Base-by-base conservation (phyloP, 2,888 invertebrate species). In the Drosophila niveifrons region DNA sequence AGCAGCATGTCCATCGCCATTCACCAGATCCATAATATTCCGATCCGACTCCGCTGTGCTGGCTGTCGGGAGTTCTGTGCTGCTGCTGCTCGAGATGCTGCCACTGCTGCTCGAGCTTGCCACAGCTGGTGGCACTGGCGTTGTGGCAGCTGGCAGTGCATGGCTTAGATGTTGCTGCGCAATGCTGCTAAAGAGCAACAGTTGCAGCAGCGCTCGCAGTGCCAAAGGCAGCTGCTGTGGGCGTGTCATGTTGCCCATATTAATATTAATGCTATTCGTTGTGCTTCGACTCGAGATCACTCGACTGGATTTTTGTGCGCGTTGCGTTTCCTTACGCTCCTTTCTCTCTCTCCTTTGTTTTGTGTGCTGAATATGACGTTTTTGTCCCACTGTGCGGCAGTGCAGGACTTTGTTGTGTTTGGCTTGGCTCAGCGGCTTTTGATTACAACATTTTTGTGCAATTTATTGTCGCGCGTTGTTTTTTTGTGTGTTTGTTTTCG, bases 181-280 rank as follows among this genome's bases (percentile, higher is more conserved):
- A 53, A 91, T 89, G 77, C 79, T 79, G 66, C 77, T 80, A 68
- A 90, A 86, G 51, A 91, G 82, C 69, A 90, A 15, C 48, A 90
- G 41, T 59, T 90, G 90, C 72, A 90, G 71, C 64, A 90, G 43
- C 18, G 86, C 72, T 58, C 90, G 78, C 67, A 88, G 17, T 18
- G 58, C 80, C 11, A 73, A 66, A 7, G 63, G 70, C 66, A 71
- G 13, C 43, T 70, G 74, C 70, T 65, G 83, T 68, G 82, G 76
- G 78, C 81, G 86, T 79, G 86, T 64, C 81, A 82, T 82, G 36
- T 31, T 58, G 13, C 18, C 46, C 47, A 55, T 76, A 18, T 46
- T 28, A 8, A 36, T 10, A 7, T 17, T 29, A 8, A 36, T 39
- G 44, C 2, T 36, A 23, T 55, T 74, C 44, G 69, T 50, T 71